A percentile compares a stretch with the other conserved stretches of the same genome.
phyloP scores from a whole-genome alignment of 2,113 vertebrate species.

The Hyaena hyaena region DNA sequence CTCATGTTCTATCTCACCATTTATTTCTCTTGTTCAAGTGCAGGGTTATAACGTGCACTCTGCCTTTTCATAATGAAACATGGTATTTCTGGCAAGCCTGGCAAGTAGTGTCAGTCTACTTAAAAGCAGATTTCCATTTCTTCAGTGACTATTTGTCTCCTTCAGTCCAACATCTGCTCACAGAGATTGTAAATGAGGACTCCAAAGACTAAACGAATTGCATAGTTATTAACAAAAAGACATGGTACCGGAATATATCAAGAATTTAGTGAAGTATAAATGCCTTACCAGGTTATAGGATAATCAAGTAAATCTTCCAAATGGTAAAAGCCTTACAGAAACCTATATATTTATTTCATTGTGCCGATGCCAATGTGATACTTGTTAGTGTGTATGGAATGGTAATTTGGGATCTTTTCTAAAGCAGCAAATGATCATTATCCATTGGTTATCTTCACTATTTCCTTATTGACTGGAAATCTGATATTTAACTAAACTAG shows the following conservation, averaged over 20 bases:
- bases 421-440: slow-evolving; percentile 24
- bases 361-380: background rate
- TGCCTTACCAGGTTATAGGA: background rate
- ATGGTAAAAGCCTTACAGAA: background rate
- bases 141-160: slow-evolving; percentile 19
- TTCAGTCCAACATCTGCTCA: background rate
- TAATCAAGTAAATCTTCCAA: background rate
- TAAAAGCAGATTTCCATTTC: slow-evolving; percentile 42
- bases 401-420: background rate
- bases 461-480: slow-evolving; percentile 23
- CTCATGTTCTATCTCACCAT: background rate
- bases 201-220: slow-evolving; percentile 20
- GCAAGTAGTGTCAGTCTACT: background rate
- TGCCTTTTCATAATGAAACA: background rate
- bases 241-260: background rate
- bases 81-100: slow-evolving; percentile 27
- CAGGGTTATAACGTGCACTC: background rate
- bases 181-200: slow-evolving; percentile 45
- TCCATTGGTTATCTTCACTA: background rate
- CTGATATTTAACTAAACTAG: slow-evolving; percentile 60
- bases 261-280: background rate
- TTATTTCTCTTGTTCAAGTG: background rate
- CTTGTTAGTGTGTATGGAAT: slow-evolving; percentile 9
- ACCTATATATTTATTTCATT: background rate
- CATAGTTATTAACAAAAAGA: background rate